Evolutionary conservation across 2,888 invertebrate genomes (phyloP).

Genomic region (Steromphala cineraria): DNA sequence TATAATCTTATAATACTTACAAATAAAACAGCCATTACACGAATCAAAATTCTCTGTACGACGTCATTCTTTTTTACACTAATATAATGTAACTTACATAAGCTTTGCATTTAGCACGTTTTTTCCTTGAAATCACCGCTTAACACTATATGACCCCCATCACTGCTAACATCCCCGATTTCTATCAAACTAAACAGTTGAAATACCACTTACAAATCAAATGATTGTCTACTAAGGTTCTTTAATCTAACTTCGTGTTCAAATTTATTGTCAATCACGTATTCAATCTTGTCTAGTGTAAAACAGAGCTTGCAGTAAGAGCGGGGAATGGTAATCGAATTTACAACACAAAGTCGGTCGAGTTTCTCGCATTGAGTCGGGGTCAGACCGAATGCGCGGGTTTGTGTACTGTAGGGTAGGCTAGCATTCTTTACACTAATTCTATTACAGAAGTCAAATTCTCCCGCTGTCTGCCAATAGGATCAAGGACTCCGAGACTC

Average conservation of each 20-base stretch:
- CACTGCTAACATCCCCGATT: no score
- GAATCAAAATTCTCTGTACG: no score
- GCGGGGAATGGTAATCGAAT: background rate
- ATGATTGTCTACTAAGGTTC: background rate
- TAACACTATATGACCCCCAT: no score
- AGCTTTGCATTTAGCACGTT: no score
- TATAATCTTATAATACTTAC: no score
- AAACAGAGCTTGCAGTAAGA: background rate
- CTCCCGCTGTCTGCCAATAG: background rate
- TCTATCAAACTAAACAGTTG: no score
- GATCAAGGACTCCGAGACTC: background rate
- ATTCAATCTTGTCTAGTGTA: background rate
- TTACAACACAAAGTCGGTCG: background rate
- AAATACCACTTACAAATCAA: background rate
- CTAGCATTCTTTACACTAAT: background rate
- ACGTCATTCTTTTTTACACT: no score
- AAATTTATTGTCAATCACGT: conserved; percentile 5
- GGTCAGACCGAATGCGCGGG: background rate
- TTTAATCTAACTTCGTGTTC: conserved; percentile 1
- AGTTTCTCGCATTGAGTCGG: background rate
- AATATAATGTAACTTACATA: no score
- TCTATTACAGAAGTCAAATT: conserved; percentile 3
- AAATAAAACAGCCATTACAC: no score
- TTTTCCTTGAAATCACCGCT: no score
- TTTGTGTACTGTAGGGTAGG: background rate